Conservation (phyloP, 1,140 invertebrate genomes). For the Drosophila ercepeae region DNA sequence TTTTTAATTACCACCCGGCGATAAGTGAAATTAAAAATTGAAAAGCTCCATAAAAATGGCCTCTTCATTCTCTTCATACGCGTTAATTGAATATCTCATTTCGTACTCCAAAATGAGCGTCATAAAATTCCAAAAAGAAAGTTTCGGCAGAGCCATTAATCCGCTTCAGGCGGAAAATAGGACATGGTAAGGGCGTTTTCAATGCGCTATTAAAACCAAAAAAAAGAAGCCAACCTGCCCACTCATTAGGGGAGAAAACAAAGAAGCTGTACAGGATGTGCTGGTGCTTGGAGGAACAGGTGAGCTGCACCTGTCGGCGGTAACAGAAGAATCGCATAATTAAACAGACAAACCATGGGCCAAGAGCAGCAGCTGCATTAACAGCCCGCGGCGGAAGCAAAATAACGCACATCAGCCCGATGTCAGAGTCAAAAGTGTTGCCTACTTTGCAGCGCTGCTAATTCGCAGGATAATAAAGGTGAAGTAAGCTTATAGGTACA, state of each 20-base stretch:
- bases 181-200: slow-evolving; percentile 43
- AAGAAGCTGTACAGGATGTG: neutral
- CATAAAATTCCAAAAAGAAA: slow-evolving; percentile 38
- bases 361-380: slow-evolving; percentile 30
- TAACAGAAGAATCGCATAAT: slow-evolving; percentile 46
- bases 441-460: slow-evolving; percentile 4
- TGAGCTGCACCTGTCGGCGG: slow-evolving; percentile 39
- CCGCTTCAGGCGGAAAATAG: neutral
- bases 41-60: slow-evolving; percentile 34
- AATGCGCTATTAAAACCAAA: slow-evolving; percentile 27
- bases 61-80: slow-evolving; percentile 11
- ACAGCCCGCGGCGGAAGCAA: slow-evolving; percentile 50
- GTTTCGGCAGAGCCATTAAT: slow-evolving; percentile 34
- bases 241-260: slow-evolving; percentile 33
- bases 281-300: slow-evolving; percentile 8
- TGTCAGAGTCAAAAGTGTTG: slow-evolving; percentile 6
- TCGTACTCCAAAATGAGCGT: neutral
- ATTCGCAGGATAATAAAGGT: neutral
- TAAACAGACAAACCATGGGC: slow-evolving; percentile 41
- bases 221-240: too few relatives aligned
- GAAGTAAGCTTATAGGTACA: neutral
- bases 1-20: slow-evolving; percentile 59
- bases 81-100: slow-evolving; percentile 43
- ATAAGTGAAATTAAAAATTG: slow-evolving; percentile 60
- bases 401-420: slow-evolving; percentile 29